Conservation (phyloP, 2,113 vertebrate genomes). For the Tragelaphus scriptus region DNA sequence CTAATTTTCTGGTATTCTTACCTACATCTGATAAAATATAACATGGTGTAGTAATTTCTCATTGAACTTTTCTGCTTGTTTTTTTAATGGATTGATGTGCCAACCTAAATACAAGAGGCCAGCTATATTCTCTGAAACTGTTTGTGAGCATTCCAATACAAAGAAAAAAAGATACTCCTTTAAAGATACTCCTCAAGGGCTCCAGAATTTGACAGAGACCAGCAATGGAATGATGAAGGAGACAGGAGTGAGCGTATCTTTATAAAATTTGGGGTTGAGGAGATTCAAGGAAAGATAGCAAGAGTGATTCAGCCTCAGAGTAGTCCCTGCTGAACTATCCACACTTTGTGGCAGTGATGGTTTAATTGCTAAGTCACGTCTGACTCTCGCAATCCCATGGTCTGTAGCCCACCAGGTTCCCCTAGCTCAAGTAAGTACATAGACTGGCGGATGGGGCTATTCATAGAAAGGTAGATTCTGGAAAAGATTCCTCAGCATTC, state of each 20-base stretch:
- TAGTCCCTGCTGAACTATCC: background rate
- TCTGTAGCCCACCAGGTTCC: background rate
- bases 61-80: background rate
- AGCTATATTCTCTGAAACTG: background rate
- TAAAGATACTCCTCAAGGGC: background rate
- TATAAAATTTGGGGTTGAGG: background rate
- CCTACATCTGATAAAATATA: background rate
- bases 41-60: background rate
- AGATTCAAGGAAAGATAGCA: background rate
- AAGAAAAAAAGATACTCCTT: background rate
- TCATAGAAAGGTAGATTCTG: background rate
- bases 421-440: background rate
- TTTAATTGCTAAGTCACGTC: background rate
- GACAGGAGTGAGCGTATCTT: background rate
- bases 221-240: background rate
- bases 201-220: background rate
- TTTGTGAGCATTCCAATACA: background rate
- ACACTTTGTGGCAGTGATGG: background rate
- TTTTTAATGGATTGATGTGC: background rate
- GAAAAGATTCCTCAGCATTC: conserved; percentile 4
- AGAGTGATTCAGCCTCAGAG: background rate
- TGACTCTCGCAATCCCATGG: background rate
- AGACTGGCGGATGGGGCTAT: background rate
- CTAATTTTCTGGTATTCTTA: background rate
- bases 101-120: background rate